Evolutionary conservation across 2,113 vertebrate genomes (phyloP), one percentile per base, ranked within the genome.

Genomic region (Rousettus leschenaultii): DNA sequence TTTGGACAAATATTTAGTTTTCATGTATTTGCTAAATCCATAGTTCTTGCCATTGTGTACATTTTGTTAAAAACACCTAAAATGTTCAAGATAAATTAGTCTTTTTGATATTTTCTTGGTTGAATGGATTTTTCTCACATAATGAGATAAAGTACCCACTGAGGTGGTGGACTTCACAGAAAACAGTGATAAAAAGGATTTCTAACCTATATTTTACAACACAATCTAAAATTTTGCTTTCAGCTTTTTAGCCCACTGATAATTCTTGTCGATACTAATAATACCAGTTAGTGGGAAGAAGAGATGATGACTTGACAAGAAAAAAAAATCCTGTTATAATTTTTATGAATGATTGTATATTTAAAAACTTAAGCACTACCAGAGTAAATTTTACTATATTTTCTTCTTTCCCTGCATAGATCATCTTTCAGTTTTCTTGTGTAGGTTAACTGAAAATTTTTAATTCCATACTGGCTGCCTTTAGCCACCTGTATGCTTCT

Each of bases 401-500:
- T 79, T 79, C 19, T 68, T n/a, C 11, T 90, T 94, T 85, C 19
- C 10, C 51, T 91, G 73, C 73, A 35, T 80, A 82, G 51, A 95
- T 80, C 16, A 48, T 82, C 22, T 84, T 19, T 78, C 43, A 48
- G 7, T 95, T 94, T 95, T 96, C 74, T 61, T 77, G 33, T 80
- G 14, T 93, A 48, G 63, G 43, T 80, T 95, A 86, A 84, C 53
- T 80, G 78, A 68, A 93, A 38, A 24, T 21, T 51, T 82, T 88
- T 70, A 78, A 51, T 65, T 48, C 38, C 30, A 59, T 26, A n/a
- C 77, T 90, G 59, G 24, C 43, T 92, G n/a, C 40, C 66, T 79
- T 93, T 89, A 79, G 91, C 95, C 97, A 97, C 96, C 91, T 97
- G 96, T 97, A 71, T 96, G 94, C 80, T 82, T 95, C 80, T 95